Percentiles rank a stretch among this genome's conserved stretches.
Conservation (phyloP, 35 echinoderm and acorn worm genomes). For the Amphiura filiformis region DNA sequence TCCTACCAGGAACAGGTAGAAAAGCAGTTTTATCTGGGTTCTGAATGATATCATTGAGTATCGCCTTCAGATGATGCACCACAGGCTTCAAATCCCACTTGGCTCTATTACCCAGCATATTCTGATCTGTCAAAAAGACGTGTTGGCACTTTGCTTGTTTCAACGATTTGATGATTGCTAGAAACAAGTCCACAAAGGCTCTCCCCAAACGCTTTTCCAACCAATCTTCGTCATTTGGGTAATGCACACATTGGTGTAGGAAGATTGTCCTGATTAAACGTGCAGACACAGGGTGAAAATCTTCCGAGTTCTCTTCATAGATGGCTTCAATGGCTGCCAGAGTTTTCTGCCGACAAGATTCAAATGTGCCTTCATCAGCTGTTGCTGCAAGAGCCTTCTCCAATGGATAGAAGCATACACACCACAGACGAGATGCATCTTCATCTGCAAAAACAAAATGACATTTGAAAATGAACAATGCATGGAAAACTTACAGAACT, state of each 20-base stretch:
- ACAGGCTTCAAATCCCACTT: conserved; percentile 66
- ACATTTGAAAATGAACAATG: conserved; percentile 31
- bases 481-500: conserved; percentile 49
- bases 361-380: not conserved
- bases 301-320: conserved; percentile 70
- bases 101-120: conserved; percentile 39
- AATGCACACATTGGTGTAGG: conserved; percentile 86
- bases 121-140: conserved; percentile 62
- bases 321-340: conserved; percentile 41
- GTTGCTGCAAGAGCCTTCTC: conserved; percentile 50
- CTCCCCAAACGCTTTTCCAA: conserved; percentile 51
- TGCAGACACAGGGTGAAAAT: conserved; percentile 63
- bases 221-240: conserved; percentile 86
- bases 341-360: conserved; percentile 36
- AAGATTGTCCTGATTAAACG: conserved; percentile 65
- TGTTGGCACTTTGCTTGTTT: conserved; percentile 44
- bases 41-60: conserved; percentile 80
- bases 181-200: conserved; percentile 88
- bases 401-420: conserved; percentile 51
- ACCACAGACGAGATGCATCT: conserved; percentile 62
- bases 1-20: conserved; percentile 6
- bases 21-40: conserved; percentile 78
- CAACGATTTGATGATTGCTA: conserved; percentile 47
- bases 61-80: conserved; percentile 68
- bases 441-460: conserved; percentile 6